Evolutionary conservation across 2,797 vertebrate species (phyloP), one percentile per base, ranked within the genome.

Genomic region (Harpagifer antarcticus): DNA sequence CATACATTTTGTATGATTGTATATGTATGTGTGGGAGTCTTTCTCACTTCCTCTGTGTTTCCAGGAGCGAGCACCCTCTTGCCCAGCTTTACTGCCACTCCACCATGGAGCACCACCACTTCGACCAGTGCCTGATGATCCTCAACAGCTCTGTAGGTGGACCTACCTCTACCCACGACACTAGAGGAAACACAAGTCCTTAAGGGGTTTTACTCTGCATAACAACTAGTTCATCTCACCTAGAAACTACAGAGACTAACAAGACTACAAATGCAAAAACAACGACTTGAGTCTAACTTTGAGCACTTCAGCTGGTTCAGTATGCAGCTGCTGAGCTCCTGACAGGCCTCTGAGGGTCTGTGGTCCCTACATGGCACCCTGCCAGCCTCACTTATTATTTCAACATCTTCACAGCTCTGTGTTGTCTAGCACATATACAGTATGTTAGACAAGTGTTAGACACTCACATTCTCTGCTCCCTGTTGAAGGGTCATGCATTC

Each of bases 81-180:
- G 97, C 98, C 40, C 98, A 98, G 79, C 96, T 99, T 13, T 99
- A 99, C 85, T 97, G 98, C 89, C 98, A 99, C 84, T 99, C 98
- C 11, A 99, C 96, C 84, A 97, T 99, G 97, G 98, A 99, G 80
- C 98, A 99, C 78, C 98, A 99, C 81, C 98, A 99, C 91, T 98
- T 99, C 47, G 97, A 99, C 92, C 98, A 99, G 92, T 99, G 98
- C 91, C 95, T 99, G 88, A 99, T 99, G 98, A 97, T 99, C 85
- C 96, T 99, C 70, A 99, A 98, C 82, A 98, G 96, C 76, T 97
- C 96, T 54, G 98, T 99, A 93, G 94, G 96, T 85, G 54, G 31
- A 53, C 59, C 15, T 14, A 50, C 50, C 5, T 53, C 15, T 27
- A n/a, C 11, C 15, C 12, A 20, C 23, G 17, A 37, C 2, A 49